Base-by-base conservation (phyloP, 53 echinoderm and acorn worm genomes). In the Henricia sp. region DNA sequence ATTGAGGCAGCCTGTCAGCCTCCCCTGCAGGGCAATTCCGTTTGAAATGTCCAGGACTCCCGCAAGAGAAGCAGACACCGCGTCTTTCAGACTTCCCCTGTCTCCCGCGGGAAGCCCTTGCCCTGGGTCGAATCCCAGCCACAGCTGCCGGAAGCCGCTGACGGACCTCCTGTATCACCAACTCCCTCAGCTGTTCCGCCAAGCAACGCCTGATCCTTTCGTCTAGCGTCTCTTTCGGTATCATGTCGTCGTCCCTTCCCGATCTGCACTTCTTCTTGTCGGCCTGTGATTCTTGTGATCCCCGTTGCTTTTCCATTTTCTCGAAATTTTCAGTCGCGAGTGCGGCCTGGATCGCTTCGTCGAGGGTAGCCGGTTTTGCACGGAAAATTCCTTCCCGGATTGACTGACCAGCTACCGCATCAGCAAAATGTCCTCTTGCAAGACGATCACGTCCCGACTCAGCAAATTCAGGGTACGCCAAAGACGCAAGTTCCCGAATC, bases 41-140 rank as follows among this genome's bases (percentile, higher is more conserved):
- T n/a, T 23, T 13, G 40, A 67, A 67, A 67, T 67, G 67, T 4
- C 83, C 83, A 36, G 27, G 24, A 17, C 74, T 46, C 23, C 52
- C 43, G 37, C 89, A 89, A 6, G 41, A 57, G 23, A 63, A 89
- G 39, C 89, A 89, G 17, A 36, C 25, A 2, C 53, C 68, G n/a
- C n/a, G n/a, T n/a, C n/a, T n/a, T n/a, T n/a, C n/a, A n/a, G n/a
- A n/a, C n/a, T n/a, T n/a, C n/a, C n/a, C n/a, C n/a, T n/a, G n/a
- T n/a, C n/a, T n/a, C n/a, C n/a, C n/a, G n/a, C n/a, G n/a, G n/a
- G n/a, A n/a, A n/a, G n/a, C n/a, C n/a, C n/a, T n/a, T n/a, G n/a
- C 28, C 28, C 67, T 20, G 67, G 67, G 35, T 40, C 37, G 67
- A n/a, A n/a, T n/a, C n/a, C 3, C 17, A 0, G 67, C 36, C 25